Conservation (phyloP, 2,113 vertebrate genomes). For the Cavia aperea region DNA sequence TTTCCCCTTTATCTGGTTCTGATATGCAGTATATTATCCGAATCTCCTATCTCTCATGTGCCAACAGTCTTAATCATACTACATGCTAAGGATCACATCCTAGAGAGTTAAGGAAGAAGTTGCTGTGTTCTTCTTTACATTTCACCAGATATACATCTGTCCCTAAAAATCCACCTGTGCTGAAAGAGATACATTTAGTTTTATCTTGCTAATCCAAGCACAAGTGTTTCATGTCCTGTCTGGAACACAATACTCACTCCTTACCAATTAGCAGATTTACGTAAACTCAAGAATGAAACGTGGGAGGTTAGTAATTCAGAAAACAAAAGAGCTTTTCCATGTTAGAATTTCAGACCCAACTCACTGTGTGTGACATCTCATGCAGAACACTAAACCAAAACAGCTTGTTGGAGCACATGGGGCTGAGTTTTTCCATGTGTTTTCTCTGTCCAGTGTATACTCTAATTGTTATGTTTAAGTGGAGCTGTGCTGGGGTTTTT, state of each 20-base stretch:
- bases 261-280: conserved; percentile 36
- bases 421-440: neutral
- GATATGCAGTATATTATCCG: neutral
- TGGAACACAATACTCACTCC: conserved; percentile 33
- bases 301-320: conserved; percentile 22
- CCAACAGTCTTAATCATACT: neutral
- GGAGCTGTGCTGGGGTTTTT: neutral
- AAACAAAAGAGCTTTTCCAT: conserved; percentile 30
- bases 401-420: neutral
- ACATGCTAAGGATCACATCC: neutral
- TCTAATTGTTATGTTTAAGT: neutral
- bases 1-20: neutral
- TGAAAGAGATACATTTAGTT: conserved; percentile 23
- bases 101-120: neutral
- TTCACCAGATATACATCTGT: neutral
- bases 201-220: conserved; percentile 2
- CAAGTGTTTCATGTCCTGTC: conserved; percentile 15
- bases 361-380: neutral
- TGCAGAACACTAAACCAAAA: neutral
- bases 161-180: conserved; percentile 4
- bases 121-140: neutral
- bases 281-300: conserved; percentile 29
- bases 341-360: neutral
- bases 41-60: neutral
- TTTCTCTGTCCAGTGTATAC: neutral